Conservation (phyloP, 2,797 vertebrate genomes). For the Linurgus olivaceus region DNA sequence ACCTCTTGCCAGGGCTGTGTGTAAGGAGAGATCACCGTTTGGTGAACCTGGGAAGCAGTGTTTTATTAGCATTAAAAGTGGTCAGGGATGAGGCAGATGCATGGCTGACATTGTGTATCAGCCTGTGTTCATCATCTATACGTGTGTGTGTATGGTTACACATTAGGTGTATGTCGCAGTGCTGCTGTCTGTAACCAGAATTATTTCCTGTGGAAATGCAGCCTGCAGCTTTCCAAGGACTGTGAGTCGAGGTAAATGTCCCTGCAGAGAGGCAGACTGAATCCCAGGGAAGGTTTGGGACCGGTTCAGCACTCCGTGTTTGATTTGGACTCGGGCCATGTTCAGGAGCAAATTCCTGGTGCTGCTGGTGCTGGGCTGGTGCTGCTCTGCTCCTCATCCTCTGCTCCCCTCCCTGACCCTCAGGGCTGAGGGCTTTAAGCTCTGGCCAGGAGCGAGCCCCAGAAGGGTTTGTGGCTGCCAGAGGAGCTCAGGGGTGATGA, state of each 20-base stretch:
- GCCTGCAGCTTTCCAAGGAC: neutral
- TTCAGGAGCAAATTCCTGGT: neutral
- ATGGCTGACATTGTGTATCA: neutral
- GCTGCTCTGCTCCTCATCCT: neutral
- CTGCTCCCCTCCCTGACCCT: neutral
- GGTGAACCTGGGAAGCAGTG: neutral
- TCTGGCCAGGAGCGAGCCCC: neutral
- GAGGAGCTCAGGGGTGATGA: constrained; percentile 45
- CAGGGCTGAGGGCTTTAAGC: neutral
- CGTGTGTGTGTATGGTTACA: neutral
- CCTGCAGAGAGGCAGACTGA: neutral
- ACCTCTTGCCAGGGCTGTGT: neutral
- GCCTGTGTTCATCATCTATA: neutral
- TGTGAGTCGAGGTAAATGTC: neutral
- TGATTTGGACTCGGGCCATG: rapidly evolving
- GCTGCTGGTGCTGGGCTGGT: neutral
- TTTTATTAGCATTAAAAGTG: neutral
- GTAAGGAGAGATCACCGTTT: neutral
- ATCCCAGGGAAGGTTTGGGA: neutral
- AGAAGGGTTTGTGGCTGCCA: constrained; percentile 21
- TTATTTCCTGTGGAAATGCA: neutral
- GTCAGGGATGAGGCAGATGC: neutral
- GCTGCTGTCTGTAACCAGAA: neutral
- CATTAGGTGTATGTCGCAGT: neutral
- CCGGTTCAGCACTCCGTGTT: neutral